Evolutionary conservation across 2,888 invertebrate genomes (phyloP), one percentile per base, ranked within the genome.

Genomic region (Tenodera sinensis): DNA sequence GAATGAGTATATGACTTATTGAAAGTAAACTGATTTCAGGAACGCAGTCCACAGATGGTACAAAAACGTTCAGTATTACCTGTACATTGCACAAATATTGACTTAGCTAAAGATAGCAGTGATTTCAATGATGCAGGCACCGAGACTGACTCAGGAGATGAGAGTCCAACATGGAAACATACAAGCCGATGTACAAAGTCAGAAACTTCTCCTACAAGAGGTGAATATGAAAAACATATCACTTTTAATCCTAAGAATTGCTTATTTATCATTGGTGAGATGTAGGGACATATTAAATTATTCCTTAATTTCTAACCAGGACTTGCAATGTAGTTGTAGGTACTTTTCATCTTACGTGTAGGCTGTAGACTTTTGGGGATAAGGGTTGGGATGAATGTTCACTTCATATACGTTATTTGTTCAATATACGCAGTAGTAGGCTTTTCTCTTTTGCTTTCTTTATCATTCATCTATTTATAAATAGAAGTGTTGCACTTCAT

Each of bases 21-120:
- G 34, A 34, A 34, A 34, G 34, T 34, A 34, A 34, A 6, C 42
- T 42, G 42, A 1, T 42, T 71, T 25, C 54, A 71, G 28, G 86
- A 86, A 25, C 54, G 81, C 28, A 86, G 71, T 28, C 81, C 86
- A 1, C 28, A 6, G 71, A 28, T 30, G 12, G 28, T 28, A 27
- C 28, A 30, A 86, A 86, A 28, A 28, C 28, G 86, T 20, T n/a
- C 86, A 15, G 71, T 30, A 47, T 84, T 90, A 14, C 54, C 89
- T 92, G 92, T 91, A 83, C 92, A 93, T 83, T 93, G 94, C 87
- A 93, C 93, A 28, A 93, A 93, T 0, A 92, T 95, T 91, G 95
- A 95, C 90, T 92, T 95, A 90, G 94, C 94, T 71, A 90, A 89
- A 30, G 89, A 90, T 34, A 90, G 85, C 83, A 91, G 90, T 88